Evolutionary conservation across 2,797 vertebrate species (phyloP).

Genomic region (Oreortyx pictus): DNA sequence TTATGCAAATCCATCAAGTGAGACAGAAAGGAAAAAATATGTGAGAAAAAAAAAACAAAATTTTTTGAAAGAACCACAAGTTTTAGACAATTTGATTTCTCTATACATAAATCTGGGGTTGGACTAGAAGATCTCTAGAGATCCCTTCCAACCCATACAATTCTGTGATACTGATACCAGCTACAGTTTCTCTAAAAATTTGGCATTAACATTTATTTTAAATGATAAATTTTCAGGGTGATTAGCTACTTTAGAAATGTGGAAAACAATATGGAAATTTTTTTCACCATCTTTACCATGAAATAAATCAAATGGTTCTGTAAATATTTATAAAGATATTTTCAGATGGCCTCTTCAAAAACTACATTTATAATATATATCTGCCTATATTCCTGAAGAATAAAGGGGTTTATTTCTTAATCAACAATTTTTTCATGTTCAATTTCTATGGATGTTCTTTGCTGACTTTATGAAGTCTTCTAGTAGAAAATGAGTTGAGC

Average conservation of each 20-base stretch:
- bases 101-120: neutral
- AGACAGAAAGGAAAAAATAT: too few relatives aligned
- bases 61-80: neutral
- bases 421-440: neutral
- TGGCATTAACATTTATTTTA: neutral
- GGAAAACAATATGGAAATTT: neutral
- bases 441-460: neutral
- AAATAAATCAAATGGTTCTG: neutral
- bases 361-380: neutral
- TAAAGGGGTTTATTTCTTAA: neutral
- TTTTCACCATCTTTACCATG: neutral
- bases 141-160: too few relatives aligned
- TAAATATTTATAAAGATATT: neutral
- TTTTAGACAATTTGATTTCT: neutral
- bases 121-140: too few relatives aligned
- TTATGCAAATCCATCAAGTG: too few relatives aligned
- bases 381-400: neutral
- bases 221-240: neutral
- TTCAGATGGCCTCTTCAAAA: neutral
- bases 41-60: neutral
- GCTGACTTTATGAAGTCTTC: neutral
- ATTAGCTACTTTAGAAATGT: neutral
- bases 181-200: neutral
- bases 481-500: neutral
- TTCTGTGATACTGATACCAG: neutral